These are phyloP conservation scores for Solea solea DNA, from an alignment of 2,113 vertebrate genomes.

Conservation along the genomic window DNA sequence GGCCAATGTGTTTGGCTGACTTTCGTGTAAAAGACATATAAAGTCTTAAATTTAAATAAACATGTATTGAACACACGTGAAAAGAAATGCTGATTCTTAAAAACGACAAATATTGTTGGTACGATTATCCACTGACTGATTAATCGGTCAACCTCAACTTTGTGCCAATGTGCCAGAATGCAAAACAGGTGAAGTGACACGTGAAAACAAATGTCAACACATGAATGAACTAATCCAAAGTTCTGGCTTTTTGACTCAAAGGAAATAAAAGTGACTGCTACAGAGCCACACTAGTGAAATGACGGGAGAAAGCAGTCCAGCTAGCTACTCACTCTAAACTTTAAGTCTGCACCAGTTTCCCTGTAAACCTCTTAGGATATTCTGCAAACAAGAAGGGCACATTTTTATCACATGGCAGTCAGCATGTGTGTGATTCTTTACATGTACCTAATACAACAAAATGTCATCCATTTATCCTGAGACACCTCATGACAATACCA, in stretches of 20 bases:
- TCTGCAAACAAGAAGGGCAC: conserved; percentile 31
- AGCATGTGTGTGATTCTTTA: conserved; percentile 46
- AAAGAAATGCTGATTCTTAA: no score
- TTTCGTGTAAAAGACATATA: no score
- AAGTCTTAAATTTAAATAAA: no score
- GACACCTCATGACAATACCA: conserved; percentile 59
- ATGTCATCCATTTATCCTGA: conserved; percentile 56
- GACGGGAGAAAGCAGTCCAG: background rate
- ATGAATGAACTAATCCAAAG: conserved; percentile 35
- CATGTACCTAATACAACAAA: conserved; percentile 58
- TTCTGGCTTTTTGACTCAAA: conserved; percentile 30
- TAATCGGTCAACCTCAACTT: no score
- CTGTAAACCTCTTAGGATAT: conserved; percentile 36
- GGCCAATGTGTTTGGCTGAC: no score
- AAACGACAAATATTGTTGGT: no score
- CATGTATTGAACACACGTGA: no score
- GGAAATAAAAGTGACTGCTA: background rate
- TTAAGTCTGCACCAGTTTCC: background rate
- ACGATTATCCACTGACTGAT: no score
- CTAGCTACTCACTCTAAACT: background rate
- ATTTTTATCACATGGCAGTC: conserved; percentile 14
- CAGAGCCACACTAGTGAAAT: no score
- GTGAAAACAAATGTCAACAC: conserved; percentile 2
- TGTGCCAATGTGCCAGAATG: no score
- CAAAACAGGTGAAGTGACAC: no score